Percentiles rank a stretch among this genome's conserved stretches.
These are phyloP conservation scores for Pomatostomus ruficeps DNA, from an alignment of 2,113 vertebrate genomes.

Conservation along the genomic window DNA sequence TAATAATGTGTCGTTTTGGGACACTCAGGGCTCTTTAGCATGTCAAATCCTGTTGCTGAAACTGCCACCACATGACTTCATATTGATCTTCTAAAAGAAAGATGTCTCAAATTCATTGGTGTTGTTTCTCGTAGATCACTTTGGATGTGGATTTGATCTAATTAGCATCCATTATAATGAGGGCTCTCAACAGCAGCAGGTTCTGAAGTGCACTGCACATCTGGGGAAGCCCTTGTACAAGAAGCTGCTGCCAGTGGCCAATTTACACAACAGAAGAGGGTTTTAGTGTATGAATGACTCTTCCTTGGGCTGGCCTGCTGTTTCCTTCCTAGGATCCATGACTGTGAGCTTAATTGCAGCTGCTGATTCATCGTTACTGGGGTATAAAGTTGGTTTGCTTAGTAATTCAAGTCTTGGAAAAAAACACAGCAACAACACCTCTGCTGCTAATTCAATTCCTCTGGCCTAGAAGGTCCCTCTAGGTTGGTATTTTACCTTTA, in stretches of 20 bases:
- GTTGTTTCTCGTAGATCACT: conserved; percentile 21
- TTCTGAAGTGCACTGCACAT: conserved; percentile 34
- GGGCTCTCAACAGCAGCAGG: background rate
- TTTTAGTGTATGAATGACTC: conserved; percentile 42
- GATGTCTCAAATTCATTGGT: background rate
- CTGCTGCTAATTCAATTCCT: background rate
- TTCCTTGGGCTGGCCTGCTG: conserved; percentile 7
- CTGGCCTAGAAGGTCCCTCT: background rate
- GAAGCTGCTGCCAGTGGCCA: conserved; percentile 44
- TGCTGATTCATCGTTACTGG: conserved; percentile 50
- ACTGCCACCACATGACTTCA: background rate
- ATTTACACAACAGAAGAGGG: conserved; percentile 50
- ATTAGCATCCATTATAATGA: conserved; percentile 51
- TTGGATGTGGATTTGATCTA: conserved; percentile 42
- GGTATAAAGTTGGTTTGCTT: conserved; percentile 41
- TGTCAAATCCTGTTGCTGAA: background rate
- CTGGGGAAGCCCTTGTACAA: conserved; percentile 52
- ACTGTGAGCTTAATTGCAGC: conserved; percentile 48
- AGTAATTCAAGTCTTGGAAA: conserved; percentile 8
- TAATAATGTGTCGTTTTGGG: background rate
- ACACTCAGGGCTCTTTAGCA: background rate
- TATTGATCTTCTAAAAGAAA: conserved; percentile 2
- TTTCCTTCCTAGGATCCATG: conserved; percentile 37
- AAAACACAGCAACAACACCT: background rate
- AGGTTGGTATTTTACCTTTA: background rate